Evolutionary conservation across 2,113 vertebrate species (phyloP).

Genomic region (Otocyon megalotis): DNA sequence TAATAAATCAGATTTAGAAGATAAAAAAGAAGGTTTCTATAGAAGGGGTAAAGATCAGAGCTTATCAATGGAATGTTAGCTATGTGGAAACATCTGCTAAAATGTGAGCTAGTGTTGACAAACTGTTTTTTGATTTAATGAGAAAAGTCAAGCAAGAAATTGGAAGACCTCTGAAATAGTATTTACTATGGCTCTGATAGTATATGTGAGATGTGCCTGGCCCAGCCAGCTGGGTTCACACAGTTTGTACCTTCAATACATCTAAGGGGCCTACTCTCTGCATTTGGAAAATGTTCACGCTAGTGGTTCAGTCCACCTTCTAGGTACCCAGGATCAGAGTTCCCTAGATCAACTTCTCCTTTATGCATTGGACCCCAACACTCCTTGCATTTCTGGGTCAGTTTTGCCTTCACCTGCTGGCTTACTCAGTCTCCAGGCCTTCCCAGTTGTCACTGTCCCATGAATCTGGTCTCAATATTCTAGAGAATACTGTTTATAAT

Average conservation of each 20-base stretch:
- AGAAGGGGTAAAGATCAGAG: constrained; percentile 93
- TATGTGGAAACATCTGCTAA: constrained; percentile 98
- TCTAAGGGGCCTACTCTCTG: not conserved
- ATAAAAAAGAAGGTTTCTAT: constrained; percentile 95
- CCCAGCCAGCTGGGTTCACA: not conserved
- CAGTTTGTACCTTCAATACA: not conserved
- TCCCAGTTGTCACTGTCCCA: constrained; percentile 88
- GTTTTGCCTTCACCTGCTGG: constrained; percentile 84
- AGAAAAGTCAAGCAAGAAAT: not conserved
- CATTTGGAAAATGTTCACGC: not conserved
- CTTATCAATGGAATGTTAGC: constrained; percentile 96
- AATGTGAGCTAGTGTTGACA: constrained; percentile 95
- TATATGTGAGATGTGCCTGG: not conserved
- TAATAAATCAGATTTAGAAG: constrained; percentile 97
- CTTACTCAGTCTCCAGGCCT: constrained; percentile 87
- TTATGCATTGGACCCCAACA: constrained; percentile 88
- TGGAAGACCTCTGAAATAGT: not conserved
- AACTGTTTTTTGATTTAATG: constrained; percentile 85
- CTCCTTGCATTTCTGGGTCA: constrained; percentile 91
- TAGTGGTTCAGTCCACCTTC: constrained; percentile 87
- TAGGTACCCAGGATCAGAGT: constrained; percentile 89
- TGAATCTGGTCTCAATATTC: not conserved
- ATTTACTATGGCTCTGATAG: not conserved
- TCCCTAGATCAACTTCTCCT: constrained; percentile 90
- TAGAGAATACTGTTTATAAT: not conserved